Conservation (phyloP, 2,888 invertebrate species). For the Netelia virgata region DNA sequence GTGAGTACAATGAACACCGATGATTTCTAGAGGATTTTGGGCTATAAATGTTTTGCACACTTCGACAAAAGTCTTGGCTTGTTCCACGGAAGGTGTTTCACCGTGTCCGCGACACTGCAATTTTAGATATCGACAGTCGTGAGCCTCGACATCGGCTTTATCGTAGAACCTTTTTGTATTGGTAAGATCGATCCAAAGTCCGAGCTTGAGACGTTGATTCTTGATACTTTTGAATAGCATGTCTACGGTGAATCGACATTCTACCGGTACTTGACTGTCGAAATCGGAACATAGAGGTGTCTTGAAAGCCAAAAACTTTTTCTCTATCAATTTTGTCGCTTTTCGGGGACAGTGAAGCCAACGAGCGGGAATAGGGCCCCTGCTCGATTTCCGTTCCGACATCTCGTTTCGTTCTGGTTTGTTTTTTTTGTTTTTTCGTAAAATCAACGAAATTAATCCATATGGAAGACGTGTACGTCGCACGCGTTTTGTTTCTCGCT, state of each 20-base stretch:
- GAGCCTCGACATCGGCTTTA: constrained; percentile 90
- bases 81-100: constrained; percentile 95
- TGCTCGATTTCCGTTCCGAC: constrained; percentile 76
- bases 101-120: constrained; percentile 96
- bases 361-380: constrained; percentile 91
- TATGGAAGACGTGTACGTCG: constrained; percentile 42
- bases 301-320: constrained; percentile 97
- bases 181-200: constrained; percentile 98
- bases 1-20: constrained; percentile 97
- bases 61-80: constrained; percentile 93
- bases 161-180: constrained; percentile 98
- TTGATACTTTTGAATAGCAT: constrained; percentile 94
- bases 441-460: constrained; percentile 29
- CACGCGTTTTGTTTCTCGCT: background rate
- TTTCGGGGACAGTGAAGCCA: constrained; percentile 96
- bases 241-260: constrained; percentile 93
- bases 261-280: constrained; percentile 93
- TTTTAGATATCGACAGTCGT: constrained; percentile 94
- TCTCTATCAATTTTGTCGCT: constrained; percentile 89
- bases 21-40: constrained; percentile 91
- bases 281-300: constrained; percentile 95
- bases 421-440: constrained; percentile 16
- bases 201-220: constrained; percentile 93
- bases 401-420: constrained; percentile 59
- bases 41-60: constrained; percentile 92